These are phyloP conservation scores for Drosophila kepulauana DNA, from an alignment of 1,140 invertebrate genomes.

Conservation along the genomic window DNA sequence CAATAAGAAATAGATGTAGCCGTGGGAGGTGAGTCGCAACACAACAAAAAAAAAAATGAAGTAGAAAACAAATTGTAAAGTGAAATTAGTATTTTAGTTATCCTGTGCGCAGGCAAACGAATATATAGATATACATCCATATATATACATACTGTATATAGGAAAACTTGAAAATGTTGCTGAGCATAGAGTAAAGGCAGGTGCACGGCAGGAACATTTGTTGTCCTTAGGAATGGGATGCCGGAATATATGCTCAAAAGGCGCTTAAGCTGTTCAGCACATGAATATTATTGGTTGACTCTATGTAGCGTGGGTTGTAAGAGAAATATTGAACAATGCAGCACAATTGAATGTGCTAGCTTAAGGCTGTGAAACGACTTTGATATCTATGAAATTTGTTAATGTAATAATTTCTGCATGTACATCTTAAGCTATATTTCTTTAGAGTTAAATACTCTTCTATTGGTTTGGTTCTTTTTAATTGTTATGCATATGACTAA, in stretches of 20 bases:
- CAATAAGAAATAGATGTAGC: slow-evolving; percentile 42
- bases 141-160: neutral
- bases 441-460: too few species aligned
- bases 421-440: too few species aligned
- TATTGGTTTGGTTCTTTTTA: too few species aligned
- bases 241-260: slow-evolving; percentile 59
- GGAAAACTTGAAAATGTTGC: slow-evolving; percentile 52
- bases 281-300: slow-evolving; percentile 11
- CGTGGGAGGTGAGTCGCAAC: slow-evolving; percentile 9
- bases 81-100: slow-evolving; percentile 84
- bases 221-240: slow-evolving; percentile 22
- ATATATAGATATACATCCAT: slow-evolving; percentile 14
- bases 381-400: too few species aligned
- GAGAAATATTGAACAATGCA: neutral
- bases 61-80: slow-evolving; percentile 78
- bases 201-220: neutral
- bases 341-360: neutral
- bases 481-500: too few species aligned
- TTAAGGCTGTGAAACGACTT: too few species aligned
- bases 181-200: slow-evolving; percentile 19
- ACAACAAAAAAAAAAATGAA: slow-evolving; percentile 44
- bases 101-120: slow-evolving; percentile 66
- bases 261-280: slow-evolving; percentile 50
- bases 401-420: too few species aligned
- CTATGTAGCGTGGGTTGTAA: slow-evolving; percentile 12